phyloP scores from a whole-genome alignment of 2,113 vertebrate species.

The Ceyx melanurus region DNA sequence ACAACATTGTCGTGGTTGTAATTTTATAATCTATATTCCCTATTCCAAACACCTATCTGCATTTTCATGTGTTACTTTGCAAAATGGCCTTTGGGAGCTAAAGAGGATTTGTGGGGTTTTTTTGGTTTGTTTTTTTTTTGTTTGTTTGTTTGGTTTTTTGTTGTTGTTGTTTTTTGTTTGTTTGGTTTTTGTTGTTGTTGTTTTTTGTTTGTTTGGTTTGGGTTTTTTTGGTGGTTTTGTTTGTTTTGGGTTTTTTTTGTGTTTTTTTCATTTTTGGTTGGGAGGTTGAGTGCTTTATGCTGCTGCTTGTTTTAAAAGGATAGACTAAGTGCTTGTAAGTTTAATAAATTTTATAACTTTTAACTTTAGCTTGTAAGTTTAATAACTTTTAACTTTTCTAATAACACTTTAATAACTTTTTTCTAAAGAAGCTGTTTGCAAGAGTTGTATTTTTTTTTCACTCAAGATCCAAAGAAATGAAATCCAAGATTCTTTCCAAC shows the following conservation, averaged over 20 bases:
- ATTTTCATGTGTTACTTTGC: not conserved
- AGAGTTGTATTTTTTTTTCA: not conserved
- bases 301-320: not conserved
- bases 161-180: too few relatives aligned
- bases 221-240: accelerated
- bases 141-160: too few relatives aligned
- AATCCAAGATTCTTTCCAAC: not conserved
- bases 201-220: not conserved
- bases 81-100: not conserved
- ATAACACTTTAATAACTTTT: not conserved
- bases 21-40: not conserved
- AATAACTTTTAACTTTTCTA: not conserved
- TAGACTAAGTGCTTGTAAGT: not conserved
- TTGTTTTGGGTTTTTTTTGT: not conserved
- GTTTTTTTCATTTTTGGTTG: not conserved
- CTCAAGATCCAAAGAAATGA: not conserved
- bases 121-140: accelerated
- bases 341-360: not conserved
- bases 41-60: not conserved
- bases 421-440: not conserved
- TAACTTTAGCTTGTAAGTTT: not conserved
- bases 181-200: not conserved
- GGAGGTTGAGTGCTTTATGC: not conserved
- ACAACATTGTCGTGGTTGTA: not conserved
- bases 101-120: not conserved